phyloP scores from a whole-genome alignment of 2,113 vertebrate species.

The Sphyrna mokarran region DNA sequence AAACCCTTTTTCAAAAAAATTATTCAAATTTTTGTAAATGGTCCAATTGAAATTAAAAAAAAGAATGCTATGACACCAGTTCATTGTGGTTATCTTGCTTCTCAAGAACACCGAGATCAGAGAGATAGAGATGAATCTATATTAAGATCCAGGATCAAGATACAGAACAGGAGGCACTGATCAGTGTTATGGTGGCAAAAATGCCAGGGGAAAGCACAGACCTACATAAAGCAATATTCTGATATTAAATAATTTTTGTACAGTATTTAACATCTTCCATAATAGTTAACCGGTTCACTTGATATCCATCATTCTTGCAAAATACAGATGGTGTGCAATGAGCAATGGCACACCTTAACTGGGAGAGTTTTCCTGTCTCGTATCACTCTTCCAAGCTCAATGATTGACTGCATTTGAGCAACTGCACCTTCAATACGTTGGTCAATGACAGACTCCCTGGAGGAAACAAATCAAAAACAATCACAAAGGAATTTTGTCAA shows the following conservation, averaged over 20 bases:
- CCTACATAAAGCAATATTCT: background rate
- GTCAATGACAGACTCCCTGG: constrained; percentile 82
- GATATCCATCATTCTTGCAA: background rate
- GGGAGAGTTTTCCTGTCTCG: constrained; percentile 91
- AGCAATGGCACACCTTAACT: constrained; percentile 69
- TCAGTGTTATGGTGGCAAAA: background rate
- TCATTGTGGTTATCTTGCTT: background rate
- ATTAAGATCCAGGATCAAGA: background rate
- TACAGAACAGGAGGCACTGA: background rate
- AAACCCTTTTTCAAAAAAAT: background rate
- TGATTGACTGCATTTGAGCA: constrained; percentile 91
- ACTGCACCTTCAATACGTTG: constrained; percentile 84
- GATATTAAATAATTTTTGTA: background rate
- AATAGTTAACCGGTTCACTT: background rate
- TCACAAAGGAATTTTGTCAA: background rate
- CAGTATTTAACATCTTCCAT: background rate
- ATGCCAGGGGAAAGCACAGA: background rate
- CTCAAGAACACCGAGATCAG: background rate
- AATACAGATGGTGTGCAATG: background rate
- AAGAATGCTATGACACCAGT: background rate
- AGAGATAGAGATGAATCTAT: background rate
- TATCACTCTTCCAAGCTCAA: constrained; percentile 93
- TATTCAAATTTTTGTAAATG: background rate
- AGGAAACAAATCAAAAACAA: constrained; percentile 35
- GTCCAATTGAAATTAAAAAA: background rate